Conservation (phyloP, 1,140 invertebrate genomes). For the Drosophila tani region DNA sequence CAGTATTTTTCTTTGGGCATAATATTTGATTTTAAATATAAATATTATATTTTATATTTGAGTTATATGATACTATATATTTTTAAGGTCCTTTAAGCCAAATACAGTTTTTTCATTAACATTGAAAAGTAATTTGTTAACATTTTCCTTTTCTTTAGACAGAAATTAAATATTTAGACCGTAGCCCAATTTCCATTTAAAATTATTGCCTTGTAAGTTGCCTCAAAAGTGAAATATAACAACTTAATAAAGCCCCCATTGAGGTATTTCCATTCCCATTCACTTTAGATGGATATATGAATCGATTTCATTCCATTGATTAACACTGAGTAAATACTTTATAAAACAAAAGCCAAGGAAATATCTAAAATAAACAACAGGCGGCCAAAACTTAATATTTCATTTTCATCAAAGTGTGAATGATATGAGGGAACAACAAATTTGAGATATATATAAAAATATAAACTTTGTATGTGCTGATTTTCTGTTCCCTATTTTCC, state of each 20-base stretch:
- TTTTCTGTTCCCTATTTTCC: constrained; percentile 20
- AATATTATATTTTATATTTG: no score
- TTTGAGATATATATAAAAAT: constrained; percentile 56
- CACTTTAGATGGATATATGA: background rate
- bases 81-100: no score
- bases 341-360: constrained; percentile 11
- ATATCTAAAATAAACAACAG: constrained; percentile 59
- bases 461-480: constrained; percentile 47
- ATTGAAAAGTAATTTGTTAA: no score
- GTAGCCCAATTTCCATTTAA: no score
- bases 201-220: no score
- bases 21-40: background rate
- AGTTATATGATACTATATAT: no score
- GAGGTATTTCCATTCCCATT: background rate
- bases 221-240: no score
- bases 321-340: constrained; percentile 1
- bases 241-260: background rate
- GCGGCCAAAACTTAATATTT: constrained; percentile 56
- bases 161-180: background rate
- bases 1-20: no score
- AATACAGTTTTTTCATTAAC: no score
- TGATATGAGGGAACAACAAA: constrained; percentile 58
- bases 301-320: constrained; percentile 10
- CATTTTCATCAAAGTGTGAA: constrained; percentile 71
- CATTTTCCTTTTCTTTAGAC: no score